phyloP scores from a whole-genome alignment of 2,888 invertebrate species.

The Tupiocoris notatus region DNA sequence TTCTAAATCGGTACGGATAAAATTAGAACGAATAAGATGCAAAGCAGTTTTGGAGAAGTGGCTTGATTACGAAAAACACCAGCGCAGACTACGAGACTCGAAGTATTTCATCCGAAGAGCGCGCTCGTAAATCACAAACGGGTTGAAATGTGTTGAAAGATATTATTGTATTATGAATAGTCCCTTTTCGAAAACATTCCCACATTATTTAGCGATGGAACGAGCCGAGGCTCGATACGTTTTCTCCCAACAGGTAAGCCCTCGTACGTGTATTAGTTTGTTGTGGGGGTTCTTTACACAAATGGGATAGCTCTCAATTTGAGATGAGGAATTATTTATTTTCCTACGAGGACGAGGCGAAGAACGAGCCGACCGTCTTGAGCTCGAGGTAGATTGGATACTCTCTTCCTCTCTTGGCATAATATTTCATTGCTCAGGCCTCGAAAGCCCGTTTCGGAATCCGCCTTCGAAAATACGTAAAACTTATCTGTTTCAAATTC shows the following conservation, averaged over 20 bases:
- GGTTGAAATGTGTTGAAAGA: slow-evolving; percentile 37
- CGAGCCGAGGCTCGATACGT: background rate
- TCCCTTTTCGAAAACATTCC: slow-evolving; percentile 31
- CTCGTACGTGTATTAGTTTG: slow-evolving; percentile 26
- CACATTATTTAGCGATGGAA: slow-evolving; percentile 38
- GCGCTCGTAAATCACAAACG: slow-evolving; percentile 14
- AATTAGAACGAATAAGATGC: no score
- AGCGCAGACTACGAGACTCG: no score
- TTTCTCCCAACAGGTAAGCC: slow-evolving; percentile 20
- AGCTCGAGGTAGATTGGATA: slow-evolving; percentile 32
- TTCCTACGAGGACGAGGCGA: background rate
- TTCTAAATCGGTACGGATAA: no score
- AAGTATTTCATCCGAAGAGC: no score
- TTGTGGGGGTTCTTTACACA: slow-evolving; percentile 41
- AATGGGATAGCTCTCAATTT: slow-evolving; percentile 41
- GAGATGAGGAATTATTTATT: slow-evolving; percentile 34
- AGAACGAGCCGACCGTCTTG: background rate
- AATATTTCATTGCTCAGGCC: slow-evolving; percentile 12
- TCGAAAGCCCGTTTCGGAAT: slow-evolving; percentile 14
- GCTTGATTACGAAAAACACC: no score
- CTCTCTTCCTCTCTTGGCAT: slow-evolving; percentile 8
- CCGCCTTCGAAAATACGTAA: slow-evolving; percentile 7
- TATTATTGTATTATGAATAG: slow-evolving; percentile 37
- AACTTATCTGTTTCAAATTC: slow-evolving; percentile 35
- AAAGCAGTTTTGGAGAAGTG: no score